Evolutionary conservation across 2,888 invertebrate species (phyloP), one percentile per base, ranked within the genome.

Genomic region (Caenorhabditis virilis): DNA sequence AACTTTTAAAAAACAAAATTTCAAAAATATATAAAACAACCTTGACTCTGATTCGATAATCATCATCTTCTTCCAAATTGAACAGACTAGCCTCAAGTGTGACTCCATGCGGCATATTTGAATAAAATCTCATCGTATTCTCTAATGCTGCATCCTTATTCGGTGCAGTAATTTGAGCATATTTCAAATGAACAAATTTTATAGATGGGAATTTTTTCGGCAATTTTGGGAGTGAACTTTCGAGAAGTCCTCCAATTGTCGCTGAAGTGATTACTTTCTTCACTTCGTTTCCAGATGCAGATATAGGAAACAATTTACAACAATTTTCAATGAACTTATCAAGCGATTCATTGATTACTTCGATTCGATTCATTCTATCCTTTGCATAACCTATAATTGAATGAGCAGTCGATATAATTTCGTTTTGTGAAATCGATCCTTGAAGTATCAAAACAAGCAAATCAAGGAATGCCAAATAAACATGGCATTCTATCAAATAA

Each of bases 71-170:
- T 11, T 23, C 46, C 45, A 80, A 58, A 53, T 79, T 73, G 42
- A 64, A 64, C 26, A 80, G 52, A 16, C 66, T 46, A 26, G 71
- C 71, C 13, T 57, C 64, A 15, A 80, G 20, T 7, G 60, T 46
- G 15, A 79, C 59, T 13, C 73, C 74, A 22, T 75, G 76, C 15
- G 80, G 80, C 38, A 81, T 62, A 18, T 73, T 76, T 13, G 78
- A 69, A 22, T 72, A 70, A 54, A 80, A 80, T 45, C 65, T 51
- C 25, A 73, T 45, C 11, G 65, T 52, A 9, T 58, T 55, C 22
- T 79, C 79, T 11, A 69, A 46, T 6, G 69, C 69, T 4, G 67
- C 46, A 18, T 78, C 77, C 42, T 63, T 64, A 27, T 66, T 66
- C 5, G 79, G 79, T 18, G 66, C 69, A 0, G 68, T 62, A 23